Base-by-base conservation (phyloP, 2,113 vertebrate genomes). In the Pardalotus punctatus region DNA sequence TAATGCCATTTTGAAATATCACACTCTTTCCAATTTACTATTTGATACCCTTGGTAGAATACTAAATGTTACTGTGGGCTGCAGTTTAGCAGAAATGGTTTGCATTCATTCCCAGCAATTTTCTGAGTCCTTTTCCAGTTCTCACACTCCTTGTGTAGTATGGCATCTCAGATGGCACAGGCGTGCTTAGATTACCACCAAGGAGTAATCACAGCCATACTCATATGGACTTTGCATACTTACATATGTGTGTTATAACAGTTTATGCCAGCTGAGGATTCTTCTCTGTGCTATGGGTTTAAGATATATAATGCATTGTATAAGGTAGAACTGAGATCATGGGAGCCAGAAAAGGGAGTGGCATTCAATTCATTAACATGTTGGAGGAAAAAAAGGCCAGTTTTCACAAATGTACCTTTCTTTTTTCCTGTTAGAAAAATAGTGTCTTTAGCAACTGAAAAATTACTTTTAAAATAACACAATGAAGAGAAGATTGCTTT, bases 401-500 rank as follows among this genome's bases (percentile, higher is more conserved):
- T 88, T 95, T 96, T 90, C 87, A 79, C 38, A 89, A 87, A 60
- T 4, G 1, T 87, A 58, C n/a, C 62, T 81, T 82, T 58, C 76
- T 80, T 84, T 93, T 36, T 48, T 67, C 35, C 45, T 91, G 86
- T 81, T 86, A 83, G 66, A 96, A 88, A 94, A 86, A 92, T 72
- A 72, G 84, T 85, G 62, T 93, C 27, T 96, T 95, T 94, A 91
- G 80, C 91, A 91, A 88, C 54, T 91, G 88, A 93, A 94, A 96
- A 94, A 67, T 69, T 23, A 84, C 81, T 93, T 96, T 97, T 82
- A 60, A 86, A 92, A 94, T 97, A 97, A 96, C 91, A n/a, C 91
- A 94, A 28, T 96, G 93, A 96, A 97, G 92, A 92, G 89, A 92
- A 95, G 96, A 96, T 94, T 88, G 88, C 90, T 97, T 97, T 96